Conservation (phyloP, 2,797 vertebrate species). For the Melanotaenia parkinsoni region DNA sequence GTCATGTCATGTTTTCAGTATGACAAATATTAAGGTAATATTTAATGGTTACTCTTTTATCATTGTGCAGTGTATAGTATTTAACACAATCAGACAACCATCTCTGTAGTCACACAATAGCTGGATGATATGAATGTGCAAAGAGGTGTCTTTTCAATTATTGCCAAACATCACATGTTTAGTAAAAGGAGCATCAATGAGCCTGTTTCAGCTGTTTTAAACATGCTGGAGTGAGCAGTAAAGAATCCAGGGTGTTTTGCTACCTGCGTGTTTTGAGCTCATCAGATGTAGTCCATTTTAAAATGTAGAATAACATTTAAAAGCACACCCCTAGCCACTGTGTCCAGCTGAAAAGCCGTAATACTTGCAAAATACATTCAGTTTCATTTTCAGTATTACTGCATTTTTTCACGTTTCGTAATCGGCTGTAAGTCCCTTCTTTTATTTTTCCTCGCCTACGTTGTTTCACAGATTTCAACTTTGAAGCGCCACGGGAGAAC, state of each 20-base stretch:
- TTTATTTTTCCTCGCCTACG: conserved; percentile 19
- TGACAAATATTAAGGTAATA: neutral
- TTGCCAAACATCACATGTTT: neutral
- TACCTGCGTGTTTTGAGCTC: conserved; percentile 30
- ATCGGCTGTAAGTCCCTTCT: neutral
- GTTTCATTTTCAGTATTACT: conserved; percentile 39
- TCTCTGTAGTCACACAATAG: neutral
- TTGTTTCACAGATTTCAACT: conserved; percentile 85
- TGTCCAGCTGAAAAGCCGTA: conserved; percentile 56
- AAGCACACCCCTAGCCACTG: conserved; percentile 39
- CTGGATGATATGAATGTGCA: neutral
- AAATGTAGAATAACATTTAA: conserved; percentile 62
- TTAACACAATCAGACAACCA: neutral
- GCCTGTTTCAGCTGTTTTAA: neutral
- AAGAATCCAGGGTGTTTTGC: conserved; percentile 19
- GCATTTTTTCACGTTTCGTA: conserved; percentile 3
- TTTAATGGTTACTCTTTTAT: neutral
- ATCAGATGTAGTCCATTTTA: conserved; percentile 39
- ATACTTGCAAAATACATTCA: conserved; percentile 20
- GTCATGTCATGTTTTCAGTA: neutral
- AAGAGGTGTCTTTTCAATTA: neutral
- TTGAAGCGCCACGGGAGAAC: conserved; percentile 90
- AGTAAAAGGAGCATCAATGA: neutral
- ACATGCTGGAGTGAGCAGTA: neutral
- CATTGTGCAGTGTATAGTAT: neutral